These are phyloP conservation scores for Dryobates pubescens DNA, from an alignment of 2,797 vertebrate species.

Conservation along the genomic window DNA sequence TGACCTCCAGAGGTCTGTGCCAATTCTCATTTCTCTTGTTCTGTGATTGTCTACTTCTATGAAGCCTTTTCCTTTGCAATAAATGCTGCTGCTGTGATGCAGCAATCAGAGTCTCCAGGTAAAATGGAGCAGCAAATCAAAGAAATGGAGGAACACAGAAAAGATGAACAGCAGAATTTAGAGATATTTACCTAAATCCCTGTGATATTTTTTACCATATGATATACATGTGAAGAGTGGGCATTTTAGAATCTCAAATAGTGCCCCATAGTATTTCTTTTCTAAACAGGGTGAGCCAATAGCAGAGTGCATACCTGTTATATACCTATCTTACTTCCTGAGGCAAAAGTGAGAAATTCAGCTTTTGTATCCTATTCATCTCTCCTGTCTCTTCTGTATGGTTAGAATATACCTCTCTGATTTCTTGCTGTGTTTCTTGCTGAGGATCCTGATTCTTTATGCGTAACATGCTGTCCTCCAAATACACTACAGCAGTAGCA, in stretches of 20 bases:
- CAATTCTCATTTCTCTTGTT: neutral
- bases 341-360: conserved; percentile 1
- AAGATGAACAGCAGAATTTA: neutral
- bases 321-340: neutral
- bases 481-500: conserved; percentile 29
- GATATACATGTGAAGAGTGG: neutral
- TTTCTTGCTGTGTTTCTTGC: conserved; percentile 32
- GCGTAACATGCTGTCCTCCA: conserved; percentile 38
- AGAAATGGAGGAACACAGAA: neutral
- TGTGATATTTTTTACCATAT: fast-evolving
- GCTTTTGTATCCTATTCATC: conserved; percentile 40
- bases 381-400: conserved; percentile 21
- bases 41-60: neutral
- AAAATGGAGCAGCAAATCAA: neutral
- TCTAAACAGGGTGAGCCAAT: neutral
- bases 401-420: conserved; percentile 40
- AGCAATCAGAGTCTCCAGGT: neutral
- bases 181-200: neutral
- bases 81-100: neutral
- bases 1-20: neutral
- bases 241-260: neutral
- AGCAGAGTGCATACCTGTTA: neutral
- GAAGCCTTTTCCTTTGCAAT: neutral
- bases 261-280: neutral
- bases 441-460: conserved; percentile 55